A percentile compares a stretch with the other conserved stretches of the same genome.
Conservation (phyloP, 2,888 invertebrate species). For the Torymus auratus region DNA sequence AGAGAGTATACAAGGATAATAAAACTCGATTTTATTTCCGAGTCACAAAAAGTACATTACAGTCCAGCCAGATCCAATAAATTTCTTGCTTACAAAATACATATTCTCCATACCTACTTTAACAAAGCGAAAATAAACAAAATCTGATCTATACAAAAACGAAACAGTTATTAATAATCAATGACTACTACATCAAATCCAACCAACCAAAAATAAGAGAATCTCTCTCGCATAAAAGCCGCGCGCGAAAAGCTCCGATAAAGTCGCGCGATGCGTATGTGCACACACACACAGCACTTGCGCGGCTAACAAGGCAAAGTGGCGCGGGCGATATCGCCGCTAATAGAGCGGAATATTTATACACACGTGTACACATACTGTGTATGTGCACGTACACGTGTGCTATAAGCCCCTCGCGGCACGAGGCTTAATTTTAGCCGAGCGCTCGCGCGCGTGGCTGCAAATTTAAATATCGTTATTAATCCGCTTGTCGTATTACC, state of each 20-base stretch:
- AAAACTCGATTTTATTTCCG: too few species aligned
- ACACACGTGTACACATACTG: neutral
- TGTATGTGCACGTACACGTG: neutral
- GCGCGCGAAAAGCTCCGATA: too few species aligned
- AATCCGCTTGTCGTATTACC: slow-evolving; percentile 37
- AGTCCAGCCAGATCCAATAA: too few species aligned
- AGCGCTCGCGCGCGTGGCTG: neutral
- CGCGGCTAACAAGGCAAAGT: neutral
- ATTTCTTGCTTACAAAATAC: too few species aligned
- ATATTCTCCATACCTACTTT: too few species aligned
- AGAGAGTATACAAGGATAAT: too few species aligned
- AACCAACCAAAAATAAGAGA: neutral
- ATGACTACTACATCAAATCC: too few species aligned
- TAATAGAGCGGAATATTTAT: slow-evolving; percentile 13
- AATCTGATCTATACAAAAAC: too few species aligned
- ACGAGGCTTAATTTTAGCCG: slow-evolving; percentile 21
- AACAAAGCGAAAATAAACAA: too few species aligned
- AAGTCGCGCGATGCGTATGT: too few species aligned
- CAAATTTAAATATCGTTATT: slow-evolving; percentile 40
- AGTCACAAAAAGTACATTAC: too few species aligned
- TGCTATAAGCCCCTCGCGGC: neutral
- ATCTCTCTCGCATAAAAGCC: neutral
- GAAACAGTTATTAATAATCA: too few species aligned
- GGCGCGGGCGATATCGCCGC: neutral
- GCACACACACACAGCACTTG: neutral